Percentiles rank a stretch among this genome's conserved stretches.
Conservation (phyloP, 2,113 vertebrate species). For the Polypterus senegalus region DNA sequence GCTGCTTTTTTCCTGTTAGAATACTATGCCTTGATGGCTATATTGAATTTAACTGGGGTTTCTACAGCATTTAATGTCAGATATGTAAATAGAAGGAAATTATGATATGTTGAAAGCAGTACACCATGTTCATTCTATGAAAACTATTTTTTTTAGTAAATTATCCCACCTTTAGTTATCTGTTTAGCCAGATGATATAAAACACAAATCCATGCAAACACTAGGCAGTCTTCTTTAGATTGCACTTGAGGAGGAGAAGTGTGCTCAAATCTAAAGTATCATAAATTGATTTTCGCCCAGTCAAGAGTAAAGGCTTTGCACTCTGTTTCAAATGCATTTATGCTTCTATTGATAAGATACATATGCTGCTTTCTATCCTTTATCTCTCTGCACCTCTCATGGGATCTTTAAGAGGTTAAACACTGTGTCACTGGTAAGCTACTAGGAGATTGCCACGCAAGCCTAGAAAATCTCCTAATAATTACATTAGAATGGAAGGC, state of each 20-base stretch:
- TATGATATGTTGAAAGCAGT: too few species aligned
- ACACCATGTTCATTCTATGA: too few species aligned
- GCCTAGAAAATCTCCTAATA: conserved; percentile 49
- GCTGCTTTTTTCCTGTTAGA: conserved; percentile 26
- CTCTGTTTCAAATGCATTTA: background rate
- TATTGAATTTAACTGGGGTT: background rate
- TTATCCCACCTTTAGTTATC: too few species aligned
- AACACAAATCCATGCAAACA: too few species aligned
- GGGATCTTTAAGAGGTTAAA: conserved; percentile 39
- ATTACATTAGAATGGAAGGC: conserved; percentile 53
- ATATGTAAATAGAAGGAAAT: too few species aligned
- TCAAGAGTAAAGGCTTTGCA: background rate
- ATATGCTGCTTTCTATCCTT: conserved; percentile 38
- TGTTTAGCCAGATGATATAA: too few species aligned
- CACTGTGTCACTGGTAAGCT: conserved; percentile 36
- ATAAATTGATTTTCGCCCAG: too few species aligned
- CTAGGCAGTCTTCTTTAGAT: too few species aligned
- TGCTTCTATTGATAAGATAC: conserved; percentile 7
- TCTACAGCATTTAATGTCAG: too few species aligned
- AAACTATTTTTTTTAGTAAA: too few species aligned
- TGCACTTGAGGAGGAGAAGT: too few species aligned
- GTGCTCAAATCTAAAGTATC: too few species aligned
- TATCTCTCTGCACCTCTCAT: conserved; percentile 38
- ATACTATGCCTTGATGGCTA: conserved; percentile 26
- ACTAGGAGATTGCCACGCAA: conserved; percentile 46